phyloP scores from a whole-genome alignment of 2,888 invertebrate genomes.

The Eucriotettix oculatus region DNA sequence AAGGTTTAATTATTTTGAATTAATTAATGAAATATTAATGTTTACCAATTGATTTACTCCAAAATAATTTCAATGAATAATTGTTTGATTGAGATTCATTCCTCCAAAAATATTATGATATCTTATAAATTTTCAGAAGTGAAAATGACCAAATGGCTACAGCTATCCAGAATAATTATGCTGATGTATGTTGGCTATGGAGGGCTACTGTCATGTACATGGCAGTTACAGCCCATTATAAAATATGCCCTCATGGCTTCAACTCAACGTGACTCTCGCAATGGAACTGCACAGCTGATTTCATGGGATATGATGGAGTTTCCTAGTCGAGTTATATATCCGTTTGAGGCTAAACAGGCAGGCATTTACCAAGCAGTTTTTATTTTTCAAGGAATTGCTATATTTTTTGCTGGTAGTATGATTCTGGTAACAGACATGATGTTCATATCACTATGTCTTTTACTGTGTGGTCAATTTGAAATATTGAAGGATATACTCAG shows the following conservation, averaged over 20 bases:
- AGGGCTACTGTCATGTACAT: not conserved
- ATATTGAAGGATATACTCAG: not conserved
- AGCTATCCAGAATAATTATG: not conserved
- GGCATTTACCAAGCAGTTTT: not conserved
- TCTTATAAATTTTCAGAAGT: not conserved
- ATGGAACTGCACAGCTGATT: not conserved
- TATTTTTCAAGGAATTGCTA: not conserved
- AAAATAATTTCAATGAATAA: no score
- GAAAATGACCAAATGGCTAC: not conserved
- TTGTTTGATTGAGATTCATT: no score
- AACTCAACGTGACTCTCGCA: not conserved
- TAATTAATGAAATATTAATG: no score
- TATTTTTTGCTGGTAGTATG: not conserved
- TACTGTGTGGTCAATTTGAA: not conserved
- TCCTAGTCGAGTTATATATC: not conserved
- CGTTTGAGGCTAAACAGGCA: not conserved
- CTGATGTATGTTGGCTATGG: not conserved
- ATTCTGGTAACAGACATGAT: not conserved
- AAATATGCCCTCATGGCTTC: not conserved
- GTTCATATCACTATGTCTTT: not conserved
- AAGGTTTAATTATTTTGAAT: no score
- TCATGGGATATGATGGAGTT: not conserved
- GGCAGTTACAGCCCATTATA: not conserved
- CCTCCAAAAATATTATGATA: no score
- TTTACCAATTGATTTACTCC: no score